These are phyloP conservation scores for Dynastes grantii DNA, from an alignment of 2,888 invertebrate genomes.

Conservation along the genomic window DNA sequence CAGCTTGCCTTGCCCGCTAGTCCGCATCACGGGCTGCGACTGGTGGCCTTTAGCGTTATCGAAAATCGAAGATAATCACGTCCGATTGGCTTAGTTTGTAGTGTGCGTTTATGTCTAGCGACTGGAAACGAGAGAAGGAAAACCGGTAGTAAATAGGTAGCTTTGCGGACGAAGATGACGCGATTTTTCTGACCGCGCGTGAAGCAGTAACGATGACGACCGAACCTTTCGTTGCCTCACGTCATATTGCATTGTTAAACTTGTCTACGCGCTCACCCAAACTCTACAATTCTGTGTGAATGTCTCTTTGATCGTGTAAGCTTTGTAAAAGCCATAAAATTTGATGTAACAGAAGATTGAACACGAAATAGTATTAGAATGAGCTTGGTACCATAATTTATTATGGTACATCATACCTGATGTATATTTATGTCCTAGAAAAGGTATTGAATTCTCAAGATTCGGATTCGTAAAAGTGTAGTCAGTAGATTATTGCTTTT, in stretches of 20 bases:
- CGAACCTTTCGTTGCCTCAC: slow-evolving; percentile 4
- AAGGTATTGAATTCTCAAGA: no score
- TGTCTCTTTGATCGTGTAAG: no score
- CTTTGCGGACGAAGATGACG: slow-evolving; percentile 8
- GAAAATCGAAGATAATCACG: slow-evolving; percentile 51
- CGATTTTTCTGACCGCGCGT: slow-evolving; percentile 14
- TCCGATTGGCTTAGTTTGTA: slow-evolving; percentile 48
- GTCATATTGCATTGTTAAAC: not conserved
- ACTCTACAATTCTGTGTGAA: no score
- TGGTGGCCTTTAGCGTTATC: slow-evolving; percentile 37
- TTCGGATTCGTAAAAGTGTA: no score
- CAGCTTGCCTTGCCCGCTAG: slow-evolving; percentile 9
- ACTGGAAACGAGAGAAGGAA: slow-evolving; percentile 14
- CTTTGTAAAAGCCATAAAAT: no score
- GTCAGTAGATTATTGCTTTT: no score
- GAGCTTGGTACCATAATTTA: no score
- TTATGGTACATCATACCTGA: no score
- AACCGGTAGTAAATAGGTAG: not conserved
- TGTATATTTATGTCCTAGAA: no score
- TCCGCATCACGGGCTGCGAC: not conserved
- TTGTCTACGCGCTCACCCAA: no score
- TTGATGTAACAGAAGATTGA: no score
- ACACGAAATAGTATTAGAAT: no score
- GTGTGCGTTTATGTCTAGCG: slow-evolving; percentile 38
- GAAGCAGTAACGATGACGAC: not conserved